Evolutionary conservation across 2,113 vertebrate genomes (phyloP), one percentile per base, ranked within the genome.

Genomic region (Xyrauchen texanus): DNA sequence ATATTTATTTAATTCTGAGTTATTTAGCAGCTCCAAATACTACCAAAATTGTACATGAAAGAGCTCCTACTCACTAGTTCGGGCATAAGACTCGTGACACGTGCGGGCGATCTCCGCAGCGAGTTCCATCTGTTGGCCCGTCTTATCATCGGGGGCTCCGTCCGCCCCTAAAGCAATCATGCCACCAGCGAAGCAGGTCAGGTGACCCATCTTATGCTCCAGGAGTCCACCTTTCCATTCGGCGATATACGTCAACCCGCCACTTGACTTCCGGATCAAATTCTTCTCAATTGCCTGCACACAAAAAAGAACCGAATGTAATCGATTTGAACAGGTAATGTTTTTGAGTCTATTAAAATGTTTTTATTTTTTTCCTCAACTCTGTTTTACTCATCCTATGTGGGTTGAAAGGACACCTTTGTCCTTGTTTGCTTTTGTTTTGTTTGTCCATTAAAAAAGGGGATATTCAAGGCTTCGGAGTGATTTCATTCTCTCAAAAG

Each of bases 121-220:
- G 4, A 95, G 93, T 87, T 98, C 96, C 83, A 97, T 96, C 90
- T 99, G 96, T 65, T 94, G 96, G 47, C 96, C 96, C 0, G 93
- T 96, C 89, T 93, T 93, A 85, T 95, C 94, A 0, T 63, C n/a
- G 0, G 96, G 93, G 0, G 96, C 96, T 1, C 96, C 95, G 0
- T 98, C 96, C 0, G 97, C 97, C 8, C 98, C 98, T 0, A 99
- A 93, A 0, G 96, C 97, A 80, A 99, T 98, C 98, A 99, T 99
- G 77, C 98, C 98, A 2, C 98, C 98, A 0, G 98, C 96, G 49
- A 99, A 99, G 82, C 98, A 99, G 3, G 98, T 98, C 83, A 99
- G 92, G 83, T 99, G 98, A 4, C 98, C 98, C 98, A 99, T 99
- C 91, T 99, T 99, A 76, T 99, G 97, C 46, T 99, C 98, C 11